Conservation (phyloP, 1,140 invertebrate genomes). For the Papilio xuthus region DNA sequence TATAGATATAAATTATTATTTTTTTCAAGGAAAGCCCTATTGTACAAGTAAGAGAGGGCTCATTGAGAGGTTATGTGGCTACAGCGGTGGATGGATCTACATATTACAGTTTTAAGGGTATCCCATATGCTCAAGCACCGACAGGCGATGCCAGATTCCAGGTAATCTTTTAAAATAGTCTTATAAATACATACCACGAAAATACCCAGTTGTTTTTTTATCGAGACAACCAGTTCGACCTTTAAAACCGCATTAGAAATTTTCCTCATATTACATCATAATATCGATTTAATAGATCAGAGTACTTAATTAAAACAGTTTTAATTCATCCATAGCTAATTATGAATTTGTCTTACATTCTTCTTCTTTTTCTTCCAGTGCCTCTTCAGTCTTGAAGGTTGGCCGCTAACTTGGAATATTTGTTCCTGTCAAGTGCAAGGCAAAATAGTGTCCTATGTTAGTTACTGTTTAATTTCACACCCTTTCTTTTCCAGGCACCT, state of each 20-base stretch:
- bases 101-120: slow-evolving; percentile 30
- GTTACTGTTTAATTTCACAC: background rate
- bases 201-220: background rate
- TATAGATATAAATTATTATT: background rate
- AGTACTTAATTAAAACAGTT: background rate
- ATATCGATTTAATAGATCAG: background rate
- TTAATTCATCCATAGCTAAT: background rate
- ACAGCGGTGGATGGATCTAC: slow-evolving; percentile 1
- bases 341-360: background rate
- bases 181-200: background rate
- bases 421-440: too few species aligned
- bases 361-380: too few species aligned
- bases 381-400: too few species aligned
- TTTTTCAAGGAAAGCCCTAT: slow-evolving; percentile 6
- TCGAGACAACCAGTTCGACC: background rate
- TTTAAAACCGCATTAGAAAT: background rate
- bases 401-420: too few species aligned
- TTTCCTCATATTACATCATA: slow-evolving; percentile 11
- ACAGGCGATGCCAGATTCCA: slow-evolving; percentile 21
- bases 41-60: background rate
- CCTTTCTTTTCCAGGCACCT: slow-evolving; percentile 51
- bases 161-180: slow-evolving; percentile 15
- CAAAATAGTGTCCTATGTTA: too few species aligned
- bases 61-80: background rate
- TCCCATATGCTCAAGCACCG: slow-evolving; percentile 24